Base-by-base conservation (phyloP, 2,888 invertebrate genomes). In the Drosophila barbarae region DNA sequence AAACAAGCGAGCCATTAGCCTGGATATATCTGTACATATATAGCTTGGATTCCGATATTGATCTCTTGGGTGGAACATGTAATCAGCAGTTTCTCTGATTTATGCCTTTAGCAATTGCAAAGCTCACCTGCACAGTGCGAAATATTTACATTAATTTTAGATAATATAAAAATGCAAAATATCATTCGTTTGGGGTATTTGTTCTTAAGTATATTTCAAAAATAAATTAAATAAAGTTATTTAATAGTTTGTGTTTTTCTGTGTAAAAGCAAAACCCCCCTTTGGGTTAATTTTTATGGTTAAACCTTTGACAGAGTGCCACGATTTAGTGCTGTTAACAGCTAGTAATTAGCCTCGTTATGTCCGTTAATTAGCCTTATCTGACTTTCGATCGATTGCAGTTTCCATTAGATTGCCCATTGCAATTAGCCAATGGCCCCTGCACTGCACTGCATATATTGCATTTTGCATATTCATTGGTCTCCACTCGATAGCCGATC, bases 251-350 rank as follows among this genome's bases (percentile, higher is more conserved):
- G 13, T 30, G 12, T 18, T 30, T 28, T 44, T 8, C 8, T 18
- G 46, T 47, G 46, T 47, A 47, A 32, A 21, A 21, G 46, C 21
- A 0, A 8, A 21, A 32, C 21, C 47, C 32, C 32, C 18, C 9
- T 10, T 21, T 4, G 42, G 21, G 46, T 18, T 8, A 18, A 4
- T 50, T 49, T 28, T 12, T 0, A 15, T n/a, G 10, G 51, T 13
- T 15, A 44, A 50, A 60, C 69, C 72, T 71, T 57, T 77, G 76
- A 78, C 76, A 78, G 72, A 35, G 60, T 44, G 66, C 55, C 63
- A 64, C 83, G 67, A 77, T 76, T 76, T 77, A 80, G 69, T 71
- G 77, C 71, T 80, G 83, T 80, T 80, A 80, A 80, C 79, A 80
- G 83, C 80, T 83, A 57, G 81, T 80, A 80, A 80, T 80, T 80